Evolutionary conservation across 2,113 vertebrate species (phyloP), one percentile per base, ranked within the genome.

Genomic region (Panurus biarmicus): DNA sequence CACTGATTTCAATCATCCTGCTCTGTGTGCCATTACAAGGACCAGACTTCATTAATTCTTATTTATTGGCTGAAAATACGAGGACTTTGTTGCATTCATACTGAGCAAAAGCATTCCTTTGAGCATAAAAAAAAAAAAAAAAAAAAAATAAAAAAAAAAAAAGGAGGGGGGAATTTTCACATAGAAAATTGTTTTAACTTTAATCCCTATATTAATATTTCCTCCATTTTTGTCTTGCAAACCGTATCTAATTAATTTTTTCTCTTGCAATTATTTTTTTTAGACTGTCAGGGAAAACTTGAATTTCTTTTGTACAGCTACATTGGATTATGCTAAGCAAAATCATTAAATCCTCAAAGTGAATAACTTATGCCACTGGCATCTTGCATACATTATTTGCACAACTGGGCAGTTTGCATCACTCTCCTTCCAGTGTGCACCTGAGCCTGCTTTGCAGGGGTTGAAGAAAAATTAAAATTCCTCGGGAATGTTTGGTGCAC

Each of bases 401-500:
- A 64, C 31, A 92, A 53, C 61, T 33, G 65, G 70, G 35, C 11
- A 69, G 35, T 85, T 93, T 81, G 28, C 29, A 57, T 83, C 57
- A 75, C 56, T 29, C 56, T 58, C 53, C 65, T 75, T 65, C 65
- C 56, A 83, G 7, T 40, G 48, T 66, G 64, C 36, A 66, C 26
- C 54, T 85, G 66, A 89, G 64, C 10, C 5, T 28, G 35, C 15
- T 77, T 79, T 90, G 24, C 60, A 31, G 11, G 64, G 67, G 53
- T 11, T 64, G 71, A 74, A 74, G 50, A n/a, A 94, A 84, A 93
- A 84, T 87, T 90, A 76, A 83, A 94, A 93, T 96, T 94, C 89
- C 47, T 85, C 29, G 1, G 72, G 61, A 95, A 87, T 76, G 7
- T 79, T 38, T 50, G 84, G 64, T 87, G 60, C 3, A 38, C 75